These are phyloP conservation scores for Brachylomia viminalis DNA, from an alignment of 2,888 invertebrate genomes.

Conservation along the genomic window DNA sequence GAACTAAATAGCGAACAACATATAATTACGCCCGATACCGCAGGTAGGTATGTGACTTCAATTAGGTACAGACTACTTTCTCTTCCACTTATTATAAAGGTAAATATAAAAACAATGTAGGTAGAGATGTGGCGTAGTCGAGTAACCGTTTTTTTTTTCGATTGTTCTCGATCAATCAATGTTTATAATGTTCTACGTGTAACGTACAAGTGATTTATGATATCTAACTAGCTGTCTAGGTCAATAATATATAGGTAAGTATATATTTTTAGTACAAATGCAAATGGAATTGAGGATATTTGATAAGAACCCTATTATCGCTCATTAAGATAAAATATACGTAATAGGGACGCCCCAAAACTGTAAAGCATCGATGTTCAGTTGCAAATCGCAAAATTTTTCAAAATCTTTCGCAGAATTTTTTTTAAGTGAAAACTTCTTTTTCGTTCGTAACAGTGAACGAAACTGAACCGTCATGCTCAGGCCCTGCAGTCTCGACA, in stretches of 20 bases:
- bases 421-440: too few relatives aligned
- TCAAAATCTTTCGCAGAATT: not conserved
- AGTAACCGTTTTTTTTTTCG: not conserved
- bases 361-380: not conserved
- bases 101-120: constrained; percentile 38
- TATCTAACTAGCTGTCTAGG: constrained; percentile 1
- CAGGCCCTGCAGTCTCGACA: too few relatives aligned
- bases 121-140: not conserved
- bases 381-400: too few relatives aligned
- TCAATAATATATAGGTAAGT: constrained; percentile 18
- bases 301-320: constrained; percentile 13
- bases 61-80: constrained; percentile 62
- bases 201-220: constrained; percentile 10
- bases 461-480: too few relatives aligned
- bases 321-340: constrained; percentile 5
- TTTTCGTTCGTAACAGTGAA: too few relatives aligned
- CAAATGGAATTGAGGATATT: constrained; percentile 9
- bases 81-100: constrained; percentile 40
- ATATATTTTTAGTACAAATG: not conserved
- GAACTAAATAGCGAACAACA: constrained; percentile 45
- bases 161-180: constrained; percentile 4
- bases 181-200: not conserved
- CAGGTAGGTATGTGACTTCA: constrained; percentile 45
- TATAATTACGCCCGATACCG: constrained; percentile 47
- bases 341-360: not conserved